Evolutionary conservation across 2,888 invertebrate genomes (phyloP).

Genomic region (Leuctra nigra): DNA sequence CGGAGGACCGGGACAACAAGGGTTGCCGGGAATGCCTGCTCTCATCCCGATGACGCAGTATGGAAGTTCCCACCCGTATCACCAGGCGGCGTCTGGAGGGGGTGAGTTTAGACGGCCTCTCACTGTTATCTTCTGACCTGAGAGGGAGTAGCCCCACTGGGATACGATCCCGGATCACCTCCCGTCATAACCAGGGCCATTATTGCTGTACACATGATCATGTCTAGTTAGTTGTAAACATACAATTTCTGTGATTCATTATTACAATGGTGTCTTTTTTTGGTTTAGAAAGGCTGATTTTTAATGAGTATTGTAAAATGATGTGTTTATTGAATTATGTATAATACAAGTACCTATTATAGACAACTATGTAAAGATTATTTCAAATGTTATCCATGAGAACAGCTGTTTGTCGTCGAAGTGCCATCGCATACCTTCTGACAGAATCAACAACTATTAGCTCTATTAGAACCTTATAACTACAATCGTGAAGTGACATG

Average conservation of each 20-base stretch:
- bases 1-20: slow-evolving; percentile 37
- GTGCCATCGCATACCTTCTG: no score
- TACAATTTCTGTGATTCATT: slow-evolving; percentile 5
- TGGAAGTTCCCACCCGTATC: slow-evolving; percentile 47
- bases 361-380: no score
- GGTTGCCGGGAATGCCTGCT: slow-evolving; percentile 23
- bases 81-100: slow-evolving; percentile 27
- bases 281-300: no score
- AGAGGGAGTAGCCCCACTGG: slow-evolving; percentile 40
- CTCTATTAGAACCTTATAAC: no score
- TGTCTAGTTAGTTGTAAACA: background rate
- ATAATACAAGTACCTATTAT: no score
- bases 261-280: no score
- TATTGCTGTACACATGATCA: background rate
- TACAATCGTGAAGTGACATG: no score
- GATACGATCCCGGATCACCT: background rate
- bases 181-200: background rate
- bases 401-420: no score
- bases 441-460: no score
- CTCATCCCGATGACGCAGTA: slow-evolving; percentile 53
- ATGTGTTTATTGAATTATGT: no score
- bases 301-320: no score
- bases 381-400: no score
- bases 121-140: slow-evolving; percentile 78
- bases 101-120: slow-evolving; percentile 68